phyloP scores from a whole-genome alignment of 64 coral and sea anemone genomes.

The Porites lutea region DNA sequence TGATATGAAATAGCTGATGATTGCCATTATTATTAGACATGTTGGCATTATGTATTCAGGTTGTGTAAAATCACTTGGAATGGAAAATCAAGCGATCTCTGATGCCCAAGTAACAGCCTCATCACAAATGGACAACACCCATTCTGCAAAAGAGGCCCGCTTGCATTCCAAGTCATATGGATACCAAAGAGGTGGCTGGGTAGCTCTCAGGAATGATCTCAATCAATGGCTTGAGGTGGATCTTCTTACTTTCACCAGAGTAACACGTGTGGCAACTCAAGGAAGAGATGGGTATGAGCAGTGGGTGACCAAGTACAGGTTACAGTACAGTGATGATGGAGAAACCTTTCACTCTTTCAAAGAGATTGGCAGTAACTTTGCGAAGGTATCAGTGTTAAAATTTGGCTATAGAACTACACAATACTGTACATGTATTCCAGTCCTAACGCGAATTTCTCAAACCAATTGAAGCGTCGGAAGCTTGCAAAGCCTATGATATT shows the following conservation, averaged over 20 bases:
- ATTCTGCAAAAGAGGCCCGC: background rate
- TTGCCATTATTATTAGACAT: background rate
- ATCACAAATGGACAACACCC: background rate
- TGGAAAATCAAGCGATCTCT: background rate
- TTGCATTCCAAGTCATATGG: background rate
- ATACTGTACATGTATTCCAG: too few species aligned
- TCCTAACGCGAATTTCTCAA: too few species aligned
- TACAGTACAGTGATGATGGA: slow-evolving; percentile 35
- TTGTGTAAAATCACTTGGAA: slow-evolving; percentile 17
- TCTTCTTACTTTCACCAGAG: background rate
- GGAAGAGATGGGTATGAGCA: background rate
- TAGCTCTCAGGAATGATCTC: background rate
- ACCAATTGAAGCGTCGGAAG: too few species aligned
- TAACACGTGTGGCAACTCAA: slow-evolving; percentile 36
- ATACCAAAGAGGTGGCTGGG: slow-evolving; percentile 2
- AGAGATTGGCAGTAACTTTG: background rate
- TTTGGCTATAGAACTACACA: too few species aligned
- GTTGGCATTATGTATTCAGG: background rate
- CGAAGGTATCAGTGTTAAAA: background rate
- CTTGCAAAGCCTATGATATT: too few species aligned
- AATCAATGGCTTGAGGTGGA: slow-evolving; percentile 39
- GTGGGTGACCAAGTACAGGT: slow-evolving; percentile 30
- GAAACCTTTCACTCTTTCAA: background rate
- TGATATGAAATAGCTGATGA: too few species aligned
- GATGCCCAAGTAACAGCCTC: slow-evolving; percentile 42